Evolutionary conservation across 2,113 vertebrate species (phyloP).

Genomic region (Lonchura striata): DNA sequence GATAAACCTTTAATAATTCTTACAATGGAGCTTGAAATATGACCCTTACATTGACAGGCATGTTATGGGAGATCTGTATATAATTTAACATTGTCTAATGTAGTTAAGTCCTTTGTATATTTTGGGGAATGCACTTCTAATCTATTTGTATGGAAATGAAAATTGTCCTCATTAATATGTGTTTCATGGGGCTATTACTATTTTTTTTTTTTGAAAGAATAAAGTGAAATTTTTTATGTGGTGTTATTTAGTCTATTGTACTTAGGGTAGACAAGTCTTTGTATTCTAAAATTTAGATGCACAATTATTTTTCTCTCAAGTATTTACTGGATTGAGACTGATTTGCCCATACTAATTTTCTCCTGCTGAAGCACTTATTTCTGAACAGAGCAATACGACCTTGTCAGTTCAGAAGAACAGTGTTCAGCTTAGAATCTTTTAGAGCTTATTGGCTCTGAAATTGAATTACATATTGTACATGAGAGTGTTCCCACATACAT

Average conservation of each 20-base stretch:
- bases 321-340: not conserved
- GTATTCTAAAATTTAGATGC: not conserved
- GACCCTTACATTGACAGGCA: not conserved
- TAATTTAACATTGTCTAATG: not conserved
- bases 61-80: not conserved
- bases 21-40: not conserved
- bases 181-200: not conserved
- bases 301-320: not conserved
- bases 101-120: not conserved
- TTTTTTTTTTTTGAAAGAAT: not conserved
- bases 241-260: not conserved
- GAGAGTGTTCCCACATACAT: not conserved
- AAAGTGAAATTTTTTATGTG: not conserved
- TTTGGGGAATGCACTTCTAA: not conserved
- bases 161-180: not conserved
- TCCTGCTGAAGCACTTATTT: not conserved
- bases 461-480: not conserved
- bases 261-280: not conserved
- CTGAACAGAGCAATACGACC: not conserved
- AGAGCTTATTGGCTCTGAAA: not conserved
- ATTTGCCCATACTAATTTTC: conserved; percentile 21
- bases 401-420: not conserved
- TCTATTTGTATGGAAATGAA: not conserved
- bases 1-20: not conserved
- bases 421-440: not conserved